These are phyloP conservation scores for Celastrina argiolus DNA, from an alignment of 2,888 invertebrate genomes.

Conservation along the genomic window DNA sequence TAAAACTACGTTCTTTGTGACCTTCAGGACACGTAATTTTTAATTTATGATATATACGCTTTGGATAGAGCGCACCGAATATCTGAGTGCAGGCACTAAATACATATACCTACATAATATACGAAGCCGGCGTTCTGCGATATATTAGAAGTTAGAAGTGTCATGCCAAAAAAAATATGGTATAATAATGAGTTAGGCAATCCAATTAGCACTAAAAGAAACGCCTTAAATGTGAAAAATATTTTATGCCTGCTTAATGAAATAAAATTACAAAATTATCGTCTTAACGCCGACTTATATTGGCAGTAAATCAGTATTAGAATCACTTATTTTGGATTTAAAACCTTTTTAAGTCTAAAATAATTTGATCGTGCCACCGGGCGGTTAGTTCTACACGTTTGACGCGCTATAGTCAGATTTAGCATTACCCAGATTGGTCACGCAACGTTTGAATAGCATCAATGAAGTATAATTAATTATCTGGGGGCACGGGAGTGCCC, in stretches of 20 bases:
- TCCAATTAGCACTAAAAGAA: background rate
- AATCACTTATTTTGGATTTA: conserved; percentile 27
- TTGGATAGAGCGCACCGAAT: too few relatives aligned
- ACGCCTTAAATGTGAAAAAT: background rate
- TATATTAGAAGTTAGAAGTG: too few relatives aligned
- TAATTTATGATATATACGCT: too few relatives aligned
- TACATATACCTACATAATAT: too few relatives aligned
- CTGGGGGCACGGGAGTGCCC: too few relatives aligned
- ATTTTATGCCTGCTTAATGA: background rate
- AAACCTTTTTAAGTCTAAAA: conserved; percentile 32
- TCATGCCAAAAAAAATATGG: too few relatives aligned
- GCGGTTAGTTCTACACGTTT: conserved; percentile 29
- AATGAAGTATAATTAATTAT: conserved; percentile 17
- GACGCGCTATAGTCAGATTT: conserved; percentile 18
- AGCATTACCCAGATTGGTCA: conserved; percentile 9
- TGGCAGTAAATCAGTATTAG: background rate
- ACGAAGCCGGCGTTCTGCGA: too few relatives aligned
- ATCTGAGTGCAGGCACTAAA: too few relatives aligned
- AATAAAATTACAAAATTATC: background rate
- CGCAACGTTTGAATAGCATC: background rate
- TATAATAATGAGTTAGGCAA: background rate
- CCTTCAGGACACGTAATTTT: too few relatives aligned
- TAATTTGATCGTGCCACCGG: conserved; percentile 33
- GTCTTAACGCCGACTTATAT: background rate
- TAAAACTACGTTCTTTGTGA: too few relatives aligned